A percentile compares a stretch with the other conserved stretches of the same genome.
phyloP scores from a whole-genome alignment of 2,888 invertebrate genomes.

The Mythimna impura region DNA sequence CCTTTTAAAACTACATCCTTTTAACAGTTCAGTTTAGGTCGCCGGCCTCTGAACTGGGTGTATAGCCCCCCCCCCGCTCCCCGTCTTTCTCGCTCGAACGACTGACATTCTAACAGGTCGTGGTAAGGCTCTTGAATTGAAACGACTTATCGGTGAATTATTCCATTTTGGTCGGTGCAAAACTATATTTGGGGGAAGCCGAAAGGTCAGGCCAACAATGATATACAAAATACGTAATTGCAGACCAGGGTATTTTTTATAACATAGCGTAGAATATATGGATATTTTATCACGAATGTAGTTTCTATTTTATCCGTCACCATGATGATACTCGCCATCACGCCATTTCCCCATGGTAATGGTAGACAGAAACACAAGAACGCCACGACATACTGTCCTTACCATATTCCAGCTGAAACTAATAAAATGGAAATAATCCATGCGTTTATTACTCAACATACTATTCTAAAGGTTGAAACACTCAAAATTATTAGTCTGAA shows the following conservation, averaged over 20 bases:
- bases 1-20: too few species aligned
- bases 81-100: too few species aligned
- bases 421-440: constrained; percentile 3
- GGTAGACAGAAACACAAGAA: neutral
- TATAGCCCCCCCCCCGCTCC: too few species aligned
- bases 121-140: too few species aligned
- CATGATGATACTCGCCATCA: neutral
- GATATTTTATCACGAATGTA: neutral
- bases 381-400: neutral
- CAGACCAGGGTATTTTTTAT: too few species aligned
- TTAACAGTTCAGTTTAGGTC: too few species aligned
- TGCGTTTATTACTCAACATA: constrained; percentile 21
- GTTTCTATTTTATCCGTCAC: constrained; percentile 10
- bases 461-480: constrained; percentile 27
- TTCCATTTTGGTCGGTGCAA: neutral
- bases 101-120: too few species aligned
- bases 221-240: too few species aligned
- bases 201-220: neutral
- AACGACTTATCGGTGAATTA: neutral
- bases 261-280: too few species aligned
- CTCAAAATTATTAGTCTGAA: constrained; percentile 21
- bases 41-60: too few species aligned
- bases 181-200: neutral
- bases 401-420: neutral
- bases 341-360: too few species aligned